phyloP scores from a whole-genome alignment of 2,113 vertebrate genomes.

The Burhinus oedicnemus region DNA sequence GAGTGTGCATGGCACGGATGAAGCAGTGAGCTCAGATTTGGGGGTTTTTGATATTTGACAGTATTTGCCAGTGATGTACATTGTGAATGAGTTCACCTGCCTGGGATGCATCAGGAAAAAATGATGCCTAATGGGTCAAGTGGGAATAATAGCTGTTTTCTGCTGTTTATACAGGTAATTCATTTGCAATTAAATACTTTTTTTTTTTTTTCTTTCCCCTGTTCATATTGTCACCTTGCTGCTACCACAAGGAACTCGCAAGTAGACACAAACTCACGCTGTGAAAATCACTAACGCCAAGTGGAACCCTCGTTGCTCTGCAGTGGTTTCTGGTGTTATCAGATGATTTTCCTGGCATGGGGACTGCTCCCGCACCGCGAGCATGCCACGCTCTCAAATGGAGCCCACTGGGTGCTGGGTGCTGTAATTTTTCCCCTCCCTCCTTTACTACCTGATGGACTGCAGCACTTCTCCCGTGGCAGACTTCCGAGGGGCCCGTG shows the following conservation, averaged over 20 bases:
- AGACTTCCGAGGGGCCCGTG: fast-evolving
- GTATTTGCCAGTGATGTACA: fast-evolving
- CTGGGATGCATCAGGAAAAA: background rate
- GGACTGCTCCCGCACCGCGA: background rate
- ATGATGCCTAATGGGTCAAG: background rate
- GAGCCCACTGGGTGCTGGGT: background rate
- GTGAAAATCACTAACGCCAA: background rate
- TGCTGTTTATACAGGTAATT: background rate
- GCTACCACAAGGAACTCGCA: background rate
- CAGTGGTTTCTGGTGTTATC: background rate
- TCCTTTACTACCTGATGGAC: background rate
- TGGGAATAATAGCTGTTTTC: background rate
- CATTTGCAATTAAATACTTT: background rate
- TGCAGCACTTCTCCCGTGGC: fast-evolving
- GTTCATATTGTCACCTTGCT: background rate
- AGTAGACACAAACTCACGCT: background rate
- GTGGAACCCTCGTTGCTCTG: background rate
- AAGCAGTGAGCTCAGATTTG: background rate
- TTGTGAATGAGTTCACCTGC: background rate
- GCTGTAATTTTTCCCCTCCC: background rate
- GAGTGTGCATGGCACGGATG: background rate
- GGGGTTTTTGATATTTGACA: background rate
- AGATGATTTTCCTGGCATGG: background rate
- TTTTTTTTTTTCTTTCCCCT: background rate
- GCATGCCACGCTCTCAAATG: background rate